phyloP scores from a whole-genome alignment of 2,888 invertebrate genomes.

The Yponomeuta plumbellus region DNA sequence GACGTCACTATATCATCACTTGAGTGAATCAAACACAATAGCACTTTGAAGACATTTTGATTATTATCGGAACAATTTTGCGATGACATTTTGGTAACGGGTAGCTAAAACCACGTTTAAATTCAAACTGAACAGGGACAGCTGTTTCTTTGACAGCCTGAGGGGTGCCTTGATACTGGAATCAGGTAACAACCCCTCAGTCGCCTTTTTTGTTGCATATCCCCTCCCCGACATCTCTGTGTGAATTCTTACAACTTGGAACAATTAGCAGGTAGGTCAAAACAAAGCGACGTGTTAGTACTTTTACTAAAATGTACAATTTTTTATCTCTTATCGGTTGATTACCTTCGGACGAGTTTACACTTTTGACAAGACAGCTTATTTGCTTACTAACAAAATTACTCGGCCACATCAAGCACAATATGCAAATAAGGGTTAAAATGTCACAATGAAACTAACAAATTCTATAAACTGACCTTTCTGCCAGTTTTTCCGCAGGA shows the following conservation, averaged over 20 bases:
- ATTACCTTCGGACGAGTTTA: not conserved
- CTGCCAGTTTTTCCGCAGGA: conserved; percentile 51
- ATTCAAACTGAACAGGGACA: not conserved
- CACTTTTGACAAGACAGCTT: not conserved
- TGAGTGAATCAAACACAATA: not conserved
- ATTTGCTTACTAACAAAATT: not conserved
- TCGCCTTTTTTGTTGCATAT: not conserved
- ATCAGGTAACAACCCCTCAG: conserved; percentile 1
- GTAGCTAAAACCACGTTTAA: not conserved
- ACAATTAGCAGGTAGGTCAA: not conserved
- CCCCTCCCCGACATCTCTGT: not conserved
- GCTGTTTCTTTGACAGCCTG: conserved; percentile 4
- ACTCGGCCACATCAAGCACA: not conserved
- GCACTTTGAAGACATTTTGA: not conserved
- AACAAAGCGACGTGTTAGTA: not conserved
- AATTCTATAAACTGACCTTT: conserved; percentile 9
- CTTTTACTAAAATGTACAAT: not conserved
- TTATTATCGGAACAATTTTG: conserved; percentile 7
- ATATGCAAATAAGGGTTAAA: not conserved
- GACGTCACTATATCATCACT: not conserved
- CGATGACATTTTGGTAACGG: not conserved
- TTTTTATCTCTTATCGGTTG: not conserved
- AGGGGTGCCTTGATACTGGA: not conserved
- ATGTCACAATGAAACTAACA: not conserved
- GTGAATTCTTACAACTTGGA: not conserved